Evolutionary conservation across 2,888 invertebrate species (phyloP), one percentile per base, ranked within the genome.

Genomic region (Drosophila ezoana): DNA sequence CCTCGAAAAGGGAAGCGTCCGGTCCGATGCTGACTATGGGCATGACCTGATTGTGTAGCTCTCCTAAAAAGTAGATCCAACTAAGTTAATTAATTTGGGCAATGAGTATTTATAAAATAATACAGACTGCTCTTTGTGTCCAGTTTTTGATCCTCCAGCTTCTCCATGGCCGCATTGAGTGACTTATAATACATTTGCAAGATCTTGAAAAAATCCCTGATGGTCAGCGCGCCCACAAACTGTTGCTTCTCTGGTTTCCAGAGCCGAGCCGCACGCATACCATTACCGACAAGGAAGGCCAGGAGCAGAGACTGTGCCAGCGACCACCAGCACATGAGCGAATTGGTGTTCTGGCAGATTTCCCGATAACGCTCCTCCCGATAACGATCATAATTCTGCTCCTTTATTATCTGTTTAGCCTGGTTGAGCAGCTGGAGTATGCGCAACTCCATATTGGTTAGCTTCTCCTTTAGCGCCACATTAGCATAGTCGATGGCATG

Each of bases 331-430:
- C 99, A 93, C 0, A 98, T 98, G 76, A 98, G 94, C 56, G 96
- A 95, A 92, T 99, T 98, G 58, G 99, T 99, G 92, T 98, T 99
- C 93, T 99, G 99, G 74, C 98, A 98, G 0, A 99, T 99, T 92
- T 97, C 96, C 69, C 99, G 95, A 94, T 99, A 99, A 78, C 99
- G 95, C 92, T 99, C 99, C 92, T 99, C 99, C 14, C 99, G 97
- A 91, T 97, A 98, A 93, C 99, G 95, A 92, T 99, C 99, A 93
- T 99, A 99, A 92, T 98, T 99, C 92, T 99, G 99, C 92, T 99
- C 99, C 93, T 99, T 99, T n/a, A 98, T 98, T 72, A 99, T 99
- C 93, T 99, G 99, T 72, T 99, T 99, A 0, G 99, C 98, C 94
- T 99, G 99, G 92, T 99, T 98, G 13, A 99, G 93, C 18, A 99